Conservation (phyloP, 2,797 vertebrate species). For the Catharus ustulatus region DNA sequence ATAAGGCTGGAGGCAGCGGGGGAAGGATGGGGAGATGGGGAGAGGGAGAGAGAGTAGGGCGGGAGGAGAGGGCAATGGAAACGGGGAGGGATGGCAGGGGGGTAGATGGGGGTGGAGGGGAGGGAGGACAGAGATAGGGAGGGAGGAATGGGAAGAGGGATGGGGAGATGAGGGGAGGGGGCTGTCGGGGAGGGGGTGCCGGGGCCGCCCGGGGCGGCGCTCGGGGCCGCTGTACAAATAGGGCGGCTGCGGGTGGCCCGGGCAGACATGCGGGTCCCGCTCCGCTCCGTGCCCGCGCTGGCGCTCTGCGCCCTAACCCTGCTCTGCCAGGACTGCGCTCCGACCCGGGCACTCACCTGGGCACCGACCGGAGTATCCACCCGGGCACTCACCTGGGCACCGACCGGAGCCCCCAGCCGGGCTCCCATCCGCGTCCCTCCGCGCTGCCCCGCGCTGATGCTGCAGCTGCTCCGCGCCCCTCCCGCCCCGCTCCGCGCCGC, state of each 20-base stretch:
- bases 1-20: neutral
- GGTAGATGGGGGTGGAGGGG: neutral
- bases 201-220: slow-evolving; percentile 47
- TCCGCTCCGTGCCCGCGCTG: neutral
- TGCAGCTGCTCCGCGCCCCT: slow-evolving; percentile 83
- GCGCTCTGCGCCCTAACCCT: neutral
- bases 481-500: slow-evolving; percentile 29
- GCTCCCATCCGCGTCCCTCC: neutral
- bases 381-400: neutral
- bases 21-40: neutral
- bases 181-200: neutral
- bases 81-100: neutral
- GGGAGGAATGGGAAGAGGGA: neutral
- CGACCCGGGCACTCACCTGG: neutral
- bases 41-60: neutral
- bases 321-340: neutral
- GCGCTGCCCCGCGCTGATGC: slow-evolving; percentile 78
- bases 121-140: neutral
- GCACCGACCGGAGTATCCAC: neutral
- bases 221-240: slow-evolving; percentile 36
- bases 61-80: neutral
- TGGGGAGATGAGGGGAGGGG: neutral
- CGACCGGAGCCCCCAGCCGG: neutral
- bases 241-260: neutral
- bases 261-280: slow-evolving; percentile 22